Evolutionary conservation across 2,113 vertebrate species (phyloP).

Genomic region (Perca flavescens): DNA sequence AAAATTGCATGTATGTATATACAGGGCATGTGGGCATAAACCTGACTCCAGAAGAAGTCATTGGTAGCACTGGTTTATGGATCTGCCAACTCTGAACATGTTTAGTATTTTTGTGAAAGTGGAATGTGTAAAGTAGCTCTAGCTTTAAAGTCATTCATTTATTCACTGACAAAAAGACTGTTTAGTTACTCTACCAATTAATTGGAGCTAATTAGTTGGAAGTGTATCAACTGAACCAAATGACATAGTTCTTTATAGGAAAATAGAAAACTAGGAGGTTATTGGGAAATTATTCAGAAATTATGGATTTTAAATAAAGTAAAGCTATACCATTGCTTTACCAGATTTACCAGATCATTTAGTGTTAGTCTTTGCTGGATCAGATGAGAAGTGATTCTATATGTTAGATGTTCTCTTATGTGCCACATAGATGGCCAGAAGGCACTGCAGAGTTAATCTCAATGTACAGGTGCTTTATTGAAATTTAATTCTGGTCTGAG

Average conservation of each 20-base stretch:
- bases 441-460: neutral
- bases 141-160: too few relatives aligned
- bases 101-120: too few relatives aligned
- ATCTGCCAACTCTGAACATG: too few relatives aligned
- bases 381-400: neutral
- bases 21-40: too few relatives aligned
- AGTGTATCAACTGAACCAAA: neutral
- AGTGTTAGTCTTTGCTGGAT: neutral
- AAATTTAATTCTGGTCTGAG: conserved; percentile 34
- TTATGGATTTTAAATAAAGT: neutral
- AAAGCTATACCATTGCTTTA: neutral
- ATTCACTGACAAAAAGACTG: neutral
- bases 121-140: too few relatives aligned
- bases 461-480: conserved; percentile 34
- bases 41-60: too few relatives aligned
- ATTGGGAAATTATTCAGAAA: neutral
- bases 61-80: too few relatives aligned
- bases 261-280: neutral
- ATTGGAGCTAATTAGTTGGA: neutral
- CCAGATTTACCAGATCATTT: neutral
- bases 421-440: conserved; percentile 8
- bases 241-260: neutral
- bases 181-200: neutral
- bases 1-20: too few relatives aligned
- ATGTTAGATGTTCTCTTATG: neutral